phyloP scores from a whole-genome alignment of 37 sponge, comb jelly and placozoan species.

The Cliona cf. orientalis region DNA sequence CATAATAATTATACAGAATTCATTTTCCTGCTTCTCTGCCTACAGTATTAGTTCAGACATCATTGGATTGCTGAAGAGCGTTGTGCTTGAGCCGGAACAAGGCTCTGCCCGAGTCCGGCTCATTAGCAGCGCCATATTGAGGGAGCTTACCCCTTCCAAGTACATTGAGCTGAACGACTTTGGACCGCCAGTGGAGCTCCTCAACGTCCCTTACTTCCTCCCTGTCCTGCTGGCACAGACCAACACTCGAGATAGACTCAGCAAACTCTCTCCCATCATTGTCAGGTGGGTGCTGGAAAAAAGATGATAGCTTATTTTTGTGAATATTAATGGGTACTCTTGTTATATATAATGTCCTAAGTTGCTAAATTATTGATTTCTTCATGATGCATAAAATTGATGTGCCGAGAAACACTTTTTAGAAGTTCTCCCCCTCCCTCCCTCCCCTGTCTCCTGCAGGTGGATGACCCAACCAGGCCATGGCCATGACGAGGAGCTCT shows the following conservation, averaged over 20 bases:
- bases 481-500: slow-evolving; percentile 62
- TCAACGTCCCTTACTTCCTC: slow-evolving; percentile 59
- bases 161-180: slow-evolving; percentile 45
- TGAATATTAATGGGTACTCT: no score
- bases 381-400: no score
- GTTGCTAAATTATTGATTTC: no score
- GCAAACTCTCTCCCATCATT: slow-evolving; percentile 23
- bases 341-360: no score
- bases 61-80: slow-evolving; percentile 29
- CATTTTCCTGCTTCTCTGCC: no score
- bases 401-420: no score
- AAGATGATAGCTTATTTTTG: no score
- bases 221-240: slow-evolving; percentile 69
- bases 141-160: slow-evolving; percentile 64
- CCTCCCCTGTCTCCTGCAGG: slow-evolving; percentile 16
- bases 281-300: slow-evolving; percentile 13
- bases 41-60: slow-evolving; percentile 27
- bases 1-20: no score
- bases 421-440: slow-evolving; percentile 12
- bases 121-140: slow-evolving; percentile 55
- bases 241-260: slow-evolving; percentile 28
- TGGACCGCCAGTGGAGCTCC: slow-evolving; percentile 65
- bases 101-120: slow-evolving; percentile 52
- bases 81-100: slow-evolving; percentile 81
- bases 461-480: slow-evolving; percentile 47